Conservation (phyloP, 2,113 vertebrate genomes). For the Zootoca vivipara region DNA sequence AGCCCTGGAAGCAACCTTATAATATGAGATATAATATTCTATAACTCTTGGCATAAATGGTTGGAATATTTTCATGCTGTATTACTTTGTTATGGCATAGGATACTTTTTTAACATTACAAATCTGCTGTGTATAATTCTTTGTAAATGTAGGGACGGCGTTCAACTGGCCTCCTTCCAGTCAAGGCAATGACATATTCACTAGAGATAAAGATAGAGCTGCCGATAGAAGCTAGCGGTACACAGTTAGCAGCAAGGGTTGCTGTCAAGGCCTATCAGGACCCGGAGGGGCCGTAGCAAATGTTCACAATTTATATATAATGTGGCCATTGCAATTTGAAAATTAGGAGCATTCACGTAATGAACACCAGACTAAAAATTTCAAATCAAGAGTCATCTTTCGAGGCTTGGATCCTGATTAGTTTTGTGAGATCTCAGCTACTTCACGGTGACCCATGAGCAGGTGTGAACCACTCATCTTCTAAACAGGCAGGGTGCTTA, state of each 20-base stretch:
- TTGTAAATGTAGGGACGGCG: neutral
- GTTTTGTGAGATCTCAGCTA: neutral
- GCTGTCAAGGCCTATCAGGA: neutral
- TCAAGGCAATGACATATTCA: neutral
- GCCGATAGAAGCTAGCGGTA: neutral
- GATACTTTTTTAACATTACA: neutral
- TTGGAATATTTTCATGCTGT: neutral
- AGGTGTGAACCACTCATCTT: neutral
- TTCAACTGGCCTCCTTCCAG: neutral
- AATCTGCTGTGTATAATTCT: neutral
- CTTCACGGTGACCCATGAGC: neutral
- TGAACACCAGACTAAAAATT: neutral
- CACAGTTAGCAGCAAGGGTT: neutral
- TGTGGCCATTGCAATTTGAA: neutral
- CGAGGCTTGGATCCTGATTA: neutral
- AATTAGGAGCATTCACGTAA: neutral
- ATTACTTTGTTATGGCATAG: conserved; percentile 12
- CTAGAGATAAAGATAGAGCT: neutral
- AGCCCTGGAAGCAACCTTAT: conserved; percentile 36
- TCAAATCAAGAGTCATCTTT: neutral
- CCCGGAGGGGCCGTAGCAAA: too few species aligned
- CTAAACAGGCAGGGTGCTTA: neutral
- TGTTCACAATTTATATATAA: neutral
- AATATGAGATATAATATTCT: conserved; percentile 18
- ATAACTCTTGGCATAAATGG: neutral